phyloP scores from a whole-genome alignment of 2,888 invertebrate genomes.

The Parthenolecanium corni region DNA sequence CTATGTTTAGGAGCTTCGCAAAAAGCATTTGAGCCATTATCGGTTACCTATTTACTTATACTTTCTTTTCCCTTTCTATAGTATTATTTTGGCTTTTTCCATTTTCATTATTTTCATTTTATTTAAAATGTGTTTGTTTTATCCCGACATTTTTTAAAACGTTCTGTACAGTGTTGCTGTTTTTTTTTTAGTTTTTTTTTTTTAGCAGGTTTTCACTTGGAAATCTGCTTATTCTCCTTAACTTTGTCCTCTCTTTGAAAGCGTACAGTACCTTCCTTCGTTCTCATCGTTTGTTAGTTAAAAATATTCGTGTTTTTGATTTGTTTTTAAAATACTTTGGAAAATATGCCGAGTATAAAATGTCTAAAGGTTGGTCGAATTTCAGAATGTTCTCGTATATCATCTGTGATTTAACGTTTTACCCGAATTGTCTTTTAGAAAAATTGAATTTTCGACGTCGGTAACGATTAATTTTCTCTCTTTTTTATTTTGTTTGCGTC shows the following conservation, averaged over 20 bases:
- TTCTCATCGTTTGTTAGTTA: no score
- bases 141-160: neutral
- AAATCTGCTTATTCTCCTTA: neutral
- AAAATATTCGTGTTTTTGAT: no score
- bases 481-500: no score
- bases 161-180: neutral
- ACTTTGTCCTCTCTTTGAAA: neutral
- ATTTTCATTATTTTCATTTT: neutral
- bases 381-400: no score
- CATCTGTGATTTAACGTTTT: no score
- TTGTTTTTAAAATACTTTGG: no score
- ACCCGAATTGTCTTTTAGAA: no score
- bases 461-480: no score
- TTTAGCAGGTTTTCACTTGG: neutral
- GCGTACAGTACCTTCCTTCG: no score
- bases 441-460: no score
- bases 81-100: neutral
- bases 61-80: neutral
- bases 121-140: neutral
- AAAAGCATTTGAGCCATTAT: constrained; percentile 11
- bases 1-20: constrained; percentile 23
- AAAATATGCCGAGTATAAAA: no score
- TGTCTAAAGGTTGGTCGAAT: no score
- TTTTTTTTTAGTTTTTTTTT: neutral
- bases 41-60: constrained; percentile 11